Percentiles rank a stretch among this genome's conserved stretches.
Conservation (phyloP, 2,888 invertebrate species). For the Drosophila macrospina region DNA sequence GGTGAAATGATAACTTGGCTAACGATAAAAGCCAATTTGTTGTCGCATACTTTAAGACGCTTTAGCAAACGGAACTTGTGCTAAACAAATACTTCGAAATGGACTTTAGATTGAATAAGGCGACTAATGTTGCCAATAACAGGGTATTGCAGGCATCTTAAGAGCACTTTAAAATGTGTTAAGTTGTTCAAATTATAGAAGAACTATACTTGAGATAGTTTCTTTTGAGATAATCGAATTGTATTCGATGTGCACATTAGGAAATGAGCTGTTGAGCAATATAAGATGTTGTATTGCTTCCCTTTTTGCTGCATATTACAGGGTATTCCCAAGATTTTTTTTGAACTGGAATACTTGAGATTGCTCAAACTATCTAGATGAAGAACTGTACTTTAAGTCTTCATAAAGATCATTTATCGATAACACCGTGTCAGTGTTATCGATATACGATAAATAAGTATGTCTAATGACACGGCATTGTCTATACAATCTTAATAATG, state of each 20-base stretch:
- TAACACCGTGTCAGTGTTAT: too few species aligned
- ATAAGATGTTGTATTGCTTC: too few species aligned
- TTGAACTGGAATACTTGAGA: neutral
- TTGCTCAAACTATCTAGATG: too few species aligned
- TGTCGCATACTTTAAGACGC: constrained; percentile 31
- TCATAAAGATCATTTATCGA: too few species aligned
- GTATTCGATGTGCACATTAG: neutral
- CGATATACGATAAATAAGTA: too few species aligned
- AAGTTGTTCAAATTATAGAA: neutral
- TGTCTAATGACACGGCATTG: too few species aligned
- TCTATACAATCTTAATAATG: too few species aligned
- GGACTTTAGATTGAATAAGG: neutral
- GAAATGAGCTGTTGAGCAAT: neutral
- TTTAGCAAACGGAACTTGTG: constrained; percentile 7
- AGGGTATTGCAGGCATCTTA: neutral
- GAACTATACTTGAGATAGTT: neutral
- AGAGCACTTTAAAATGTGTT: neutral
- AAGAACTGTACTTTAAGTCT: too few species aligned
- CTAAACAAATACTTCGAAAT: neutral
- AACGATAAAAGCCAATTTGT: constrained; percentile 26
- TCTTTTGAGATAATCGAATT: neutral
- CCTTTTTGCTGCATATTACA: neutral
- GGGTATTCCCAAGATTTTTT: neutral
- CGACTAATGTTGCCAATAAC: neutral
- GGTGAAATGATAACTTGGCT: constrained; percentile 5